Evolutionary conservation across 2,113 vertebrate species (phyloP), one percentile per base, ranked within the genome.

Genomic region (Callopanchax toddi): DNA sequence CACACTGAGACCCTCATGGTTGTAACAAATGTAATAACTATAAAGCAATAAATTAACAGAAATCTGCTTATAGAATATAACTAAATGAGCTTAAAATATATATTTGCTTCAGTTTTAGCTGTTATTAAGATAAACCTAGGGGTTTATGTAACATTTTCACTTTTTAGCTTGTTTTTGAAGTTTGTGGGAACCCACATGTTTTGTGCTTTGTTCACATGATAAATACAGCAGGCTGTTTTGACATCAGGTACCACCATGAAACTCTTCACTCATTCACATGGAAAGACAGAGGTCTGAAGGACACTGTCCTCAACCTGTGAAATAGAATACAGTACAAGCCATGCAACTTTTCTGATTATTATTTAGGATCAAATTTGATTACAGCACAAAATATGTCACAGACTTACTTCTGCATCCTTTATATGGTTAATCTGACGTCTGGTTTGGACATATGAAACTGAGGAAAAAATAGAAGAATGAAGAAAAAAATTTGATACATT

Each of bases 241-340:
- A 51, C 76, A 83, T 76, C 82, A 86, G 8, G 50, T 9, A 65
- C 86, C 86, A 67, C 57, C 77, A 86, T 80, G 82, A 85, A 81
- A 89, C 78, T 70, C 48, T 8, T 5, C 15, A 17, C 12, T 62
- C 17, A 40, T 67, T 68, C 62, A 59, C 18, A 55, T 57, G 61
- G 56, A 83, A 78, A 73, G n/a, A 17, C 21, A 2, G 52, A 32
- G 48, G 32, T 54, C 26, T 51, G 22, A 54, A 51, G 60, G 22
- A 53, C 61, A 42, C 12, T 21, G 6, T n/a, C 10, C 5, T 12
- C 6, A 2, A 0, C 0, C 0, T 36, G 18, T 6, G 7, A 40
- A n/a, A 60, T 15, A 11, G 0, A 0, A 17, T 13, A 6, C 6
- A 23, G 15, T 9, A 16, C 5, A 29, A 10, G 17, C 26, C 23